A percentile compares a stretch with the other conserved stretches of the same genome.
Conservation (phyloP, 1,140 invertebrate genomes). For the Hypsibius dujardini region DNA sequence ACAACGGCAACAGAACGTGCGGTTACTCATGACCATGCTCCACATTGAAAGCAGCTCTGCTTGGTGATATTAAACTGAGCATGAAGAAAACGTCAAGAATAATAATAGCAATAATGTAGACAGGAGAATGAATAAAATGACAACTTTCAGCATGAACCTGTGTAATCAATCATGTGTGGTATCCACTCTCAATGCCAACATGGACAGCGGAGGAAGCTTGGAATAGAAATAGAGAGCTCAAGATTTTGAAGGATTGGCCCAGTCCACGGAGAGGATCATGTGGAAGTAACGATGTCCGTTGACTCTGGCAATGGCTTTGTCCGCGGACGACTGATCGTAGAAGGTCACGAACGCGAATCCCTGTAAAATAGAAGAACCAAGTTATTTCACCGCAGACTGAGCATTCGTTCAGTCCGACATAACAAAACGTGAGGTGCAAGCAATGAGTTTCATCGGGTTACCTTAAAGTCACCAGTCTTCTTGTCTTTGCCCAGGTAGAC, state of each 20-base stretch:
- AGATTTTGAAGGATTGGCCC: conserved; percentile 53
- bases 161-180: too few species aligned
- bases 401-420: background rate
- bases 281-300: conserved; percentile 95
- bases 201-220: too few species aligned
- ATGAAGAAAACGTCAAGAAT: too few species aligned
- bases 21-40: too few species aligned
- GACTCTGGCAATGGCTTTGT: conserved; percentile 66
- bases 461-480: conserved; percentile 38
- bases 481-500: conserved; percentile 73
- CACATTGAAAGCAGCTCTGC: too few species aligned
- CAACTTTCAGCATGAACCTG: too few species aligned
- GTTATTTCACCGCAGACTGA: too few species aligned
- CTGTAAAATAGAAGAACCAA: conserved; percentile 25
- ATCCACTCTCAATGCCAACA: too few species aligned
- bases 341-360: conserved; percentile 91
- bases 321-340: conserved; percentile 67
- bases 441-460: conserved; percentile 24
- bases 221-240: background rate
- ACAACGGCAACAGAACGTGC: too few species aligned
- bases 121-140: too few species aligned
- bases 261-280: conserved; percentile 91
- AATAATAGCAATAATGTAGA: too few species aligned
- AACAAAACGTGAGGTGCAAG: background rate
- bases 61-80: too few species aligned